Conservation (phyloP, 2,797 vertebrate species). For the Gymnocypris eckloni region DNA sequence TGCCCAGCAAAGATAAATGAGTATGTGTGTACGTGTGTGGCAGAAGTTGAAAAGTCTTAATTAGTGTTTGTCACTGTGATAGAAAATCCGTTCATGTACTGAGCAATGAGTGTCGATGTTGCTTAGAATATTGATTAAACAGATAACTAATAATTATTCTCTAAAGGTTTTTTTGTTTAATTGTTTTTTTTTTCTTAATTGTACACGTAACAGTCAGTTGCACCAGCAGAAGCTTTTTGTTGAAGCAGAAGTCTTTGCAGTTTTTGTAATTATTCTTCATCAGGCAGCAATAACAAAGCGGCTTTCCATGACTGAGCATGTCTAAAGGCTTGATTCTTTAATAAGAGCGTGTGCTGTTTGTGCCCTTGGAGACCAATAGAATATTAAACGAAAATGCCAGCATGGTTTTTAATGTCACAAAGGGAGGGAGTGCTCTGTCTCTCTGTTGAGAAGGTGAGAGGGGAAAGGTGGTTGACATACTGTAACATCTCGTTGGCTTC, state of each 20-base stretch:
- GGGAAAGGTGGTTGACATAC: background rate
- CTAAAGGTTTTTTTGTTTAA: background rate
- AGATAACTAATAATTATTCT: conserved; percentile 1
- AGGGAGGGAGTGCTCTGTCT: background rate
- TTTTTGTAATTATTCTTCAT: conserved; percentile 26
- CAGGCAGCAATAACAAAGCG: conserved; percentile 13
- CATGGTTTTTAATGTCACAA: conserved; percentile 1
- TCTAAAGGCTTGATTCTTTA: conserved; percentile 52
- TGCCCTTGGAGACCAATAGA: conserved; percentile 19
- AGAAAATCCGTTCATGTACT: conserved; percentile 29
- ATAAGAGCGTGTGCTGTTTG: conserved; percentile 31
- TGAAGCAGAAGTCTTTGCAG: background rate
- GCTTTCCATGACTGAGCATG: conserved; percentile 34
- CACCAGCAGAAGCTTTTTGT: conserved; percentile 20
- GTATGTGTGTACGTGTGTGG: background rate
- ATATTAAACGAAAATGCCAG: conserved; percentile 46
- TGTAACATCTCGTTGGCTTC: background rate
- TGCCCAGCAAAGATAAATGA: conserved; percentile 26
- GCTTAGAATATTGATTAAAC: conserved; percentile 12
- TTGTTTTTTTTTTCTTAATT: conserved; percentile 11
- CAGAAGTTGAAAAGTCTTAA: conserved; percentile 37
- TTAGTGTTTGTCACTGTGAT: conserved; percentile 7
- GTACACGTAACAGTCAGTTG: conserved; percentile 44
- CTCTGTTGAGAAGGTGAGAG: conserved; percentile 35
- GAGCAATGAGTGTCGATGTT: conserved; percentile 26